Evolutionary conservation across 2,113 vertebrate genomes (phyloP).

Genomic region (Syrmaticus mikado): DNA sequence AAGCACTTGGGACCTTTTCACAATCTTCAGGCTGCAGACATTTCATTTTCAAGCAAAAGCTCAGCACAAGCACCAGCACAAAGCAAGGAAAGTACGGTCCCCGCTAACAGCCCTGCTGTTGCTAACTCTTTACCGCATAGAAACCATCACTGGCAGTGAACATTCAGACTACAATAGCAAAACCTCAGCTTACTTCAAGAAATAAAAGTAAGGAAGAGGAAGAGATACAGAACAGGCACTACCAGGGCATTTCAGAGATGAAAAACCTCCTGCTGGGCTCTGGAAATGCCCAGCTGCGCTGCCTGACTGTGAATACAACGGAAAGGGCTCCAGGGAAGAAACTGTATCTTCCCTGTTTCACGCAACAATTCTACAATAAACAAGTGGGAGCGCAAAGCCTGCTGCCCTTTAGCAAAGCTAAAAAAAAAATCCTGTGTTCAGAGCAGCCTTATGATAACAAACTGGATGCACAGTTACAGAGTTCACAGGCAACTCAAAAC

Average conservation of each 20-base stretch:
- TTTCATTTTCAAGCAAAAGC: background rate
- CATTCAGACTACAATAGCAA: background rate
- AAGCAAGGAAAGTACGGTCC: background rate
- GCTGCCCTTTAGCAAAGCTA: background rate
- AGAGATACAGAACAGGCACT: background rate
- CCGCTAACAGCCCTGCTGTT: background rate
- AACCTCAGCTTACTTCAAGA: background rate
- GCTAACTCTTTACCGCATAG: background rate
- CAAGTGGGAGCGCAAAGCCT: background rate
- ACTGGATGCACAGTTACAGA: background rate
- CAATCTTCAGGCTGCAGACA: background rate
- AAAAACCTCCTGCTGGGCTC: conserved; percentile 17
- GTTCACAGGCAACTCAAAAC: conserved; percentile 15
- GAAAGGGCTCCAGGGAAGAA: background rate
- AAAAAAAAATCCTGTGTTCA: background rate
- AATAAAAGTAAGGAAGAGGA: background rate
- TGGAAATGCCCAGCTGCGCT: background rate
- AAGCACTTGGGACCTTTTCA: background rate
- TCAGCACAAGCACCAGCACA: background rate
- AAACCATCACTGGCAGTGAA: background rate
- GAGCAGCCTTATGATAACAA: conserved; percentile 18
- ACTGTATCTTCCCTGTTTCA: background rate
- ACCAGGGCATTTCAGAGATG: background rate
- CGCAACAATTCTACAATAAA: background rate
- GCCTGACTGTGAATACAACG: background rate